Base-by-base conservation (phyloP, 2,888 invertebrate species). In the Prenolepis imparis region DNA sequence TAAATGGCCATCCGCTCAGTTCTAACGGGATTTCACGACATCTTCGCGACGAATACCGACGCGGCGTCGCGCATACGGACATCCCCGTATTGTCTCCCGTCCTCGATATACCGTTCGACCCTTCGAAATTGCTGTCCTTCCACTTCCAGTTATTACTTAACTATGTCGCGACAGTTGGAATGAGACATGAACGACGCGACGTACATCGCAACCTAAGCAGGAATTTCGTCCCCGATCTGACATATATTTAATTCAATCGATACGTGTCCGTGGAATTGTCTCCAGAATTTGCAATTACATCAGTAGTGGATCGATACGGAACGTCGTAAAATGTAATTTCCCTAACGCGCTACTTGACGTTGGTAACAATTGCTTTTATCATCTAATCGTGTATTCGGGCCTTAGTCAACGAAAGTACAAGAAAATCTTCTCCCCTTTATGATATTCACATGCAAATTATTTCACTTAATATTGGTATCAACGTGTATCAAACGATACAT, bases 21-120 rank as follows among this genome's bases (percentile, higher is more conserved):
- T 87, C 86, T 88, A 87, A 90, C 86, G 77, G 86, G 89, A 90
- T 90, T 89, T 87, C 88, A 85, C 89, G 88, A 88, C 67, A 39
- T 89, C 88, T 87, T 90, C 68, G 83, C 84, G 86, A 85, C 80
- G 73, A 82, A 84, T 89, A 77, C 80, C 83, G 5, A 28, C 24
- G 57, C 57, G 32, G 8, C 66, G 48, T 66, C 84, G 52, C 78
- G 84, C 80, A 61, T 82, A 81, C 86, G 83, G 84, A 84, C 77
- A 68, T 85, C 72, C 66, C 83, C 73, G 73, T 86, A 82, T 87
- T 84, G 85, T 88, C 44, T 75, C 41, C 52, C 74, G 66, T 82
- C 67, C 73, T 21, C 67, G 55, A n/a, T 21, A 52, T 52, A 39
- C 59, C 18, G 32, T 57, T 66, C 80, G 64, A 52, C 48, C 80